Percentiles rank a stretch among this genome's conserved stretches.
Conservation (phyloP, 2,113 vertebrate genomes). For the Oreochromis spilurus region DNA sequence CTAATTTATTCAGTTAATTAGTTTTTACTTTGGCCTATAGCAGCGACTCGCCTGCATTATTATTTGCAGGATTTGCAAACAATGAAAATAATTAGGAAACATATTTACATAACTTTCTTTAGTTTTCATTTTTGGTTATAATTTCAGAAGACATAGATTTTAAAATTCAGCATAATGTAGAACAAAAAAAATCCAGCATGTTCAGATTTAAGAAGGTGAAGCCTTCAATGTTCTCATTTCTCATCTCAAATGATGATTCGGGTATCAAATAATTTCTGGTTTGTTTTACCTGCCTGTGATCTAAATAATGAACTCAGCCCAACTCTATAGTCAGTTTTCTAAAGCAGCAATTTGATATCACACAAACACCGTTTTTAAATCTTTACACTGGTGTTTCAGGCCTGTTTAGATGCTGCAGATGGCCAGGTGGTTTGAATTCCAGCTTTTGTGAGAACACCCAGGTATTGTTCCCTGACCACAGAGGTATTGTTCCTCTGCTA, state of each 20-base stretch:
- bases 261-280: background rate
- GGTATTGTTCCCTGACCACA: background rate
- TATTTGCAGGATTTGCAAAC: background rate
- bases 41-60: background rate
- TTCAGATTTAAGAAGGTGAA: background rate
- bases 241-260: background rate
- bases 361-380: background rate
- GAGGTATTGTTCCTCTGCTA: slow-evolving; percentile 8
- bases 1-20: background rate
- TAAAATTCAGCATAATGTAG: background rate
- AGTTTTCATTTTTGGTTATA: background rate
- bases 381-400: background rate
- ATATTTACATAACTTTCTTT: background rate
- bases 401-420: background rate
- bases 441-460: background rate
- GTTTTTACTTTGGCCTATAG: background rate
- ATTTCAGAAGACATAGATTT: background rate
- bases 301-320: background rate
- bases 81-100: background rate
- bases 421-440: background rate
- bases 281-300: background rate
- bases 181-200: background rate
- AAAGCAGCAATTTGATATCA: background rate
- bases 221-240: background rate
- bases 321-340: background rate